Evolutionary conservation across 2,888 invertebrate genomes (phyloP), one percentile per base, ranked within the genome.

Genomic region (Carcina quercana): DNA sequence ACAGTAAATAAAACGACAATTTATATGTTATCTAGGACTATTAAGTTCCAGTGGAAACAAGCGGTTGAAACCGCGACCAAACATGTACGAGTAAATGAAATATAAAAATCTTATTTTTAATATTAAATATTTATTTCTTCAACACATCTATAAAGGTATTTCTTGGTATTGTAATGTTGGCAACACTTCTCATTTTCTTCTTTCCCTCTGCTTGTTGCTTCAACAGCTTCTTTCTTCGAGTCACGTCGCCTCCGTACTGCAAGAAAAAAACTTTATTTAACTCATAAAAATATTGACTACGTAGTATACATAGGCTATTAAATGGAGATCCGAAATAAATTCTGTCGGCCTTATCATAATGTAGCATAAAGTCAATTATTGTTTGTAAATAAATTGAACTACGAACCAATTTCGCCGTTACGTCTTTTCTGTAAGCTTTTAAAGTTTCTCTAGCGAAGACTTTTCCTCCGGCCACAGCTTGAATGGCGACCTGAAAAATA

Each of bases 61-160:
- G n/a, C n/a, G n/a, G n/a, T n/a, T n/a, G n/a, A n/a, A n/a, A n/a
- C n/a, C n/a, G n/a, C 12, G 0, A 15, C 15, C 11, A 6, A 3
- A 17, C 15, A n/a, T 17, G 20, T 2, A 12, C 8, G 3, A 19
- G n/a, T 19, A 19, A n/a, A n/a, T 19, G 19, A n/a, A 19, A n/a
- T 19, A 24, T 24, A 24, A 24, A 24, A 24, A 24, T 11, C 12
- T 13, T 5, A 28, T 19, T n/a, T n/a, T n/a, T n/a, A n/a, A n/a
- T n/a, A n/a, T n/a, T n/a, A n/a, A n/a, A n/a, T n/a, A 5, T 17
- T 70, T 84, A 91, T 80, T 87, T 89, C 64, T 94, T 96, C 20
- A 98, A 79, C 32, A 97, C 91, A 72, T 95, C 91, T 47, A 98
- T 93, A 68, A 98, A 98, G 1, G 96, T 96, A 64, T 98, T 92